A percentile compares a stretch with the other conserved stretches of the same genome.
These are phyloP conservation scores for Cynopterus brachyotis DNA, from an alignment of 2,113 vertebrate species.

Conservation along the genomic window DNA sequence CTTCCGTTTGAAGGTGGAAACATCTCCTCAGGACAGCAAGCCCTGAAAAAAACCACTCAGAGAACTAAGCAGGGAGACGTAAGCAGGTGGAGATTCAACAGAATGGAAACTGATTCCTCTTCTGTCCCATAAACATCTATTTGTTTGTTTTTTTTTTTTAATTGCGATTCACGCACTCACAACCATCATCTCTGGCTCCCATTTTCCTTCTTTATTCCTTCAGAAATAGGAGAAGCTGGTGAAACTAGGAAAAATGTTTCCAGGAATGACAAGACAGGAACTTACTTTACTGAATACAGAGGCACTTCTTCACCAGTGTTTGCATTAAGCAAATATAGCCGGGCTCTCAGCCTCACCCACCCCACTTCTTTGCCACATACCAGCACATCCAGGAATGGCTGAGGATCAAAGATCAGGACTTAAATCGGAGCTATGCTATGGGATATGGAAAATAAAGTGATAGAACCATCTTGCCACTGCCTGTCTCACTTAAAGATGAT, in stretches of 20 bases:
- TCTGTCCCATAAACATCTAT: not conserved
- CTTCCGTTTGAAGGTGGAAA: not conserved
- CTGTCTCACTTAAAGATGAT: conserved; percentile 86
- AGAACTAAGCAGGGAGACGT: not conserved
- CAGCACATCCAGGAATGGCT: conserved; percentile 77
- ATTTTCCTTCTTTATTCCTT: not conserved
- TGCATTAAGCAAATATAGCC: not conserved
- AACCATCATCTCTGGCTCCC: conserved; percentile 22
- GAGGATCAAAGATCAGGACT: conserved; percentile 84
- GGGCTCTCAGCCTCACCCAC: not conserved
- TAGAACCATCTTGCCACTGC: conserved; percentile 84
- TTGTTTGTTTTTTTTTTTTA: not conserved
- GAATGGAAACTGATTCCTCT: not conserved
- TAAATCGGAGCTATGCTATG: conserved; percentile 78
- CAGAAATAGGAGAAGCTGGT: conserved; percentile 14
- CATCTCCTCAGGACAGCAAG: not conserved
- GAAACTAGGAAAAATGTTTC: conserved; percentile 58
- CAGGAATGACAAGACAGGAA: not conserved
- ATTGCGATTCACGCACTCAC: not conserved
- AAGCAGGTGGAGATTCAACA: not conserved
- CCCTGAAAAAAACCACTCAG: not conserved
- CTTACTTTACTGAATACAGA: conserved; percentile 22
- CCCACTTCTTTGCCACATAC: conserved; percentile 10
- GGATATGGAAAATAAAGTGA: conserved; percentile 83
- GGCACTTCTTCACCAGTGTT: not conserved